Percentiles rank a stretch among this genome's conserved stretches.
These are phyloP conservation scores for silkworm (Bombyx mori) DNA, from an alignment of 1,140 invertebrate genomes.

Conservation along the genomic window DNA sequence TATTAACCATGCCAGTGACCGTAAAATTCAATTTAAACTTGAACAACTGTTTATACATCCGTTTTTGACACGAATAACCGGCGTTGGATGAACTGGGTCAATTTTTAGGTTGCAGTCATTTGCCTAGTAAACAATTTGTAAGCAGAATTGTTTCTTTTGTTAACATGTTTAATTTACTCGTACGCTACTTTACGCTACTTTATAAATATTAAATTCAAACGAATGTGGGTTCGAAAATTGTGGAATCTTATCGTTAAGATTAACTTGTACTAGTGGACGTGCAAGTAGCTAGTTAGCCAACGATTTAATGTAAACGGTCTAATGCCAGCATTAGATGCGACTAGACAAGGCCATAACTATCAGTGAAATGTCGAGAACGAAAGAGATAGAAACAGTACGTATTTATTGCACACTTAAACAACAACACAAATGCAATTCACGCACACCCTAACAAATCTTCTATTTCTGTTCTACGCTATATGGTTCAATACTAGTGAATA, in stretches of 20 bases:
- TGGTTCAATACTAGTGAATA: conserved; percentile 45
- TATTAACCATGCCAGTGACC: conserved; percentile 30
- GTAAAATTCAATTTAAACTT: conserved; percentile 20
- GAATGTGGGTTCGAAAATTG: too few relatives aligned
- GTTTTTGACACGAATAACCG: conserved; percentile 15
- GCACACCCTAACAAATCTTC: conserved; percentile 54
- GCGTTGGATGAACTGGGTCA: too few relatives aligned
- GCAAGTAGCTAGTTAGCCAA: conserved; percentile 30
- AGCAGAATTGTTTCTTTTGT: not conserved
- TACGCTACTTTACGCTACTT: too few relatives aligned
- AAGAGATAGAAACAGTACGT: conserved; percentile 64
- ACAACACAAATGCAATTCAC: conserved; percentile 57
- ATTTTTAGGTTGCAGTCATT: not conserved
- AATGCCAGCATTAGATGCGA: conserved; percentile 68
- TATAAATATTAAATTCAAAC: too few relatives aligned
- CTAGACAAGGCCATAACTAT: conserved; percentile 70
- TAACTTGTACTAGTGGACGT: not conserved
- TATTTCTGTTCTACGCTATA: conserved; percentile 63
- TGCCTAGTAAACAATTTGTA: conserved; percentile 18
- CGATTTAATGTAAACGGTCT: conserved; percentile 46
- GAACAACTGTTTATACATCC: conserved; percentile 45
- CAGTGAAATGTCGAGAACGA: conserved; percentile 69
- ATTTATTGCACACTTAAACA: conserved; percentile 64
- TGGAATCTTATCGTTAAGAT: too few relatives aligned
- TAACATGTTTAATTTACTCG: not conserved